Conservation (phyloP, 2,113 vertebrate genomes). For the Gallinago media region DNA sequence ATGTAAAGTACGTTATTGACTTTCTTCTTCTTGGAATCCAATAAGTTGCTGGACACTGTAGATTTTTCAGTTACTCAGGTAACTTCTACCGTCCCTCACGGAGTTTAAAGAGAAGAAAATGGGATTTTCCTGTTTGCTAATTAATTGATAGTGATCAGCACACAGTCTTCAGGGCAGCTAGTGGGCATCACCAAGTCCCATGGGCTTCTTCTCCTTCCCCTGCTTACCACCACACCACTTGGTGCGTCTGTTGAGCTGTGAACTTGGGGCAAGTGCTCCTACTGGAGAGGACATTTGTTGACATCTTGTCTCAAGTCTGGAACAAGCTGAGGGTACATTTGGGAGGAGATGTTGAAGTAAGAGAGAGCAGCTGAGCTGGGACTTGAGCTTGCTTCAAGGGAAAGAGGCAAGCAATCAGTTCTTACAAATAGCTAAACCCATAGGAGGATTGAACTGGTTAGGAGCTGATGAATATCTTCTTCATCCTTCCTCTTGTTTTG, state of each 20-base stretch:
- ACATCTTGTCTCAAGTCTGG: background rate
- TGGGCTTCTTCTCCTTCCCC: background rate
- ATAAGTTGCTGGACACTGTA: background rate
- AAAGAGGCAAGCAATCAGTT: background rate
- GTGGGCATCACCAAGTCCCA: background rate
- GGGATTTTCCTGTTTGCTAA: background rate
- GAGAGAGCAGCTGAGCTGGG: background rate
- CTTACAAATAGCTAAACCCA: background rate
- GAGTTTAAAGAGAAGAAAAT: background rate
- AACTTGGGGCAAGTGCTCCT: fast-evolving
- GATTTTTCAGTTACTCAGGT: background rate
- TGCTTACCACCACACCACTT: background rate
- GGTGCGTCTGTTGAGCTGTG: background rate
- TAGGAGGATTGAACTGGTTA: background rate
- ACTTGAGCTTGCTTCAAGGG: background rate
- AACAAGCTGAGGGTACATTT: background rate
- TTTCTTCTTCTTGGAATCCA: background rate
- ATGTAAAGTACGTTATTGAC: background rate
- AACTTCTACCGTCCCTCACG: background rate
- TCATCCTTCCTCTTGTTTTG: background rate
- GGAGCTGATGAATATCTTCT: background rate
- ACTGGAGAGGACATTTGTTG: background rate
- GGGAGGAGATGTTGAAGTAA: background rate
- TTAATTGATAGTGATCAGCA: background rate
- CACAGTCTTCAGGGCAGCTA: background rate